Conservation (phyloP, 2,888 invertebrate species). For the Mesoligia furuncula region DNA sequence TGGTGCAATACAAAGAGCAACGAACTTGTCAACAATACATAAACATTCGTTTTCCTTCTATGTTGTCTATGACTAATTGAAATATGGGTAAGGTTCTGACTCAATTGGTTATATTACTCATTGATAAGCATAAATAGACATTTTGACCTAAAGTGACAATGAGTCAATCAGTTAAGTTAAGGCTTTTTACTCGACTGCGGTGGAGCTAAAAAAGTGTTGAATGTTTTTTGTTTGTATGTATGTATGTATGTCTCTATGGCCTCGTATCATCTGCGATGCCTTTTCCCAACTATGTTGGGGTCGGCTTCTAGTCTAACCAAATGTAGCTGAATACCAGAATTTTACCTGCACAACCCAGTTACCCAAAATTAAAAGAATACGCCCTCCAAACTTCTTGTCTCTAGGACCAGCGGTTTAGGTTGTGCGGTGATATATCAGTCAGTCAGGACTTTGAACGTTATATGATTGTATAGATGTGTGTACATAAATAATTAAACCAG, state of each 20-base stretch:
- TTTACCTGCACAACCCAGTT: too few relatives aligned
- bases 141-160: slow-evolving; percentile 27
- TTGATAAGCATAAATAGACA: neutral
- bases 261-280: too few relatives aligned
- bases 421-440: too few relatives aligned
- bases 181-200: neutral
- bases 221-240: neutral
- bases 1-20: slow-evolving; percentile 1
- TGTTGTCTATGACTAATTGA: slow-evolving; percentile 23
- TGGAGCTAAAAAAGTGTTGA: neutral
- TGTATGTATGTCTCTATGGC: neutral
- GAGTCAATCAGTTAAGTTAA: neutral
- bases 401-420: too few relatives aligned
- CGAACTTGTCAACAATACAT: slow-evolving; percentile 7
- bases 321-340: too few relatives aligned
- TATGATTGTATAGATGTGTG: too few relatives aligned
- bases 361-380: too few relatives aligned
- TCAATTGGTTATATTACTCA: slow-evolving; percentile 23
- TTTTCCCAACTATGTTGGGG: too few relatives aligned
- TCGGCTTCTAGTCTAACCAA: too few relatives aligned
- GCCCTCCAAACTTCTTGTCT: too few relatives aligned
- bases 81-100: slow-evolving; percentile 18
- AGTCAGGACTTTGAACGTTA: too few relatives aligned
- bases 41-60: slow-evolving; percentile 14
- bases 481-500: too few relatives aligned